Conservation (phyloP, 2,113 vertebrate genomes). For the Malaclemys terrapin region DNA sequence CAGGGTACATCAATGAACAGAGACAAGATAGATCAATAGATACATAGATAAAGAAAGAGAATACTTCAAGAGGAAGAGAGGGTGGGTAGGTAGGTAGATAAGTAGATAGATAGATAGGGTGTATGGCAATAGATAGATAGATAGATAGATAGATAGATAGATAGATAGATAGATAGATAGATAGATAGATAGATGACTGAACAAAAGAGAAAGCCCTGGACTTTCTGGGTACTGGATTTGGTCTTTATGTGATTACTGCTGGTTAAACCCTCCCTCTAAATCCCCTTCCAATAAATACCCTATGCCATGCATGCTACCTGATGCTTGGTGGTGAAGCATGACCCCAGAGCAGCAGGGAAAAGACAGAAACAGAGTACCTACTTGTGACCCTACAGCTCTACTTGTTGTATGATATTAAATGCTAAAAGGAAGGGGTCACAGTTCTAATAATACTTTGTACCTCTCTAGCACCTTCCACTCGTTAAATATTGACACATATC, state of each 20-base stretch:
- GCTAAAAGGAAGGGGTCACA: background rate
- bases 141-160: background rate
- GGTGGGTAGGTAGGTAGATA: too few relatives aligned
- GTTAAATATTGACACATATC: background rate
- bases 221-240: background rate
- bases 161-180: background rate
- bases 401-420: too few relatives aligned
- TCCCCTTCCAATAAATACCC: background rate
- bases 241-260: background rate
- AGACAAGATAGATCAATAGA: background rate
- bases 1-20: background rate
- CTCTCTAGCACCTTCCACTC: background rate
- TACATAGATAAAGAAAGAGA: background rate
- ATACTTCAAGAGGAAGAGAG: constrained; percentile 39
- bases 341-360: background rate
- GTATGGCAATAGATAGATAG: too few relatives aligned
- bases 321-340: background rate
- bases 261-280: background rate
- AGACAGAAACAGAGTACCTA: background rate
- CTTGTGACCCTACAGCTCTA: background rate
- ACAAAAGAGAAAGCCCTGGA: background rate
- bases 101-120: background rate
- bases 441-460: background rate
- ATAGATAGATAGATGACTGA: background rate
- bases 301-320: background rate